Conservation (phyloP, 35 echinoderm and acorn worm genomes). For the Diadema setosum region DNA sequence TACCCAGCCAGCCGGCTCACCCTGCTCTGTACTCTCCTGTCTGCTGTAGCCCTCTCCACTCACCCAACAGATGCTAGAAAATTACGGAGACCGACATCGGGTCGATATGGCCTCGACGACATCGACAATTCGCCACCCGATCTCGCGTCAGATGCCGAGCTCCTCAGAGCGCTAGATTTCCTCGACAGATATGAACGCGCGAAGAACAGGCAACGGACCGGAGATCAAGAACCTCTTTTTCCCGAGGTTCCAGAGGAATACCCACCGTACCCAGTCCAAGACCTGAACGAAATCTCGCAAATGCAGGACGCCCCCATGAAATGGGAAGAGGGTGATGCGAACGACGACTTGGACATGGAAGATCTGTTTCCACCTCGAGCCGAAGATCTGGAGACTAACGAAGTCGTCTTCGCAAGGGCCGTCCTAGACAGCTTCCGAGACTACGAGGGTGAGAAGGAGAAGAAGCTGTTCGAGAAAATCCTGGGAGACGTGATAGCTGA, state of each 20-base stretch:
- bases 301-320: background rate
- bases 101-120: background rate
- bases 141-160: background rate
- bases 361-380: background rate
- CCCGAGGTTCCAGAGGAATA: background rate
- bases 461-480: background rate
- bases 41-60: background rate
- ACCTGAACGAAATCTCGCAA: background rate
- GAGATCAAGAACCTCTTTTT: background rate
- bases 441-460: background rate
- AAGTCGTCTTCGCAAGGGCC: background rate
- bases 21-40: background rate
- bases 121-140: background rate
- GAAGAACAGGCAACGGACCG: background rate
- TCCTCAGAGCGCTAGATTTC: background rate
- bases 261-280: background rate
- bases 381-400: background rate
- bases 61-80: background rate
- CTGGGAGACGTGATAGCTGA: conserved; percentile 4
- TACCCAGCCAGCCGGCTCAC: background rate
- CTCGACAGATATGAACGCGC: background rate
- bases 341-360: background rate
- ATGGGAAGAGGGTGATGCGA: background rate
- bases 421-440: background rate
- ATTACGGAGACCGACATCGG: background rate